Evolutionary conservation across 2,888 invertebrate genomes (phyloP), one percentile per base, ranked within the genome.

Genomic region (Agelastica alni): DNA sequence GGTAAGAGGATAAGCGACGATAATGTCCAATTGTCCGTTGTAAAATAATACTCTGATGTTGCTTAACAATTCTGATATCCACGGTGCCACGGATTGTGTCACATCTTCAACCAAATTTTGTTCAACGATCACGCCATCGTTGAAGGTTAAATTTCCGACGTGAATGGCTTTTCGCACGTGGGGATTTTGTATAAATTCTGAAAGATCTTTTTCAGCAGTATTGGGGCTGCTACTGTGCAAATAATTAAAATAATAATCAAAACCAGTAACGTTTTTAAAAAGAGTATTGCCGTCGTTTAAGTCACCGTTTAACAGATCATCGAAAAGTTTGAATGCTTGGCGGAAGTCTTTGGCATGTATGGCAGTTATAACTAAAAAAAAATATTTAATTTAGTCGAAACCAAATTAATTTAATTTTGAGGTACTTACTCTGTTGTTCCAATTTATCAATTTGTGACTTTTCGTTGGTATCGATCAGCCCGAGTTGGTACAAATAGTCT

Each of bases 1-100:
- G 0, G 93, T 93, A 39, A 90, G 70, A 0, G 92, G 90, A 75
- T 91, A 91, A 0, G 92, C 90, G 0, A 93, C 89, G 58, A 93
- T 90, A 9, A 95, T 86, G 72, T 96, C 95, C 58, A 95, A 72
- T 71, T 95, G 94, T 0, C 95, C 95, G 20, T 56, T 56, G 10
- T 44, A 56, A 9, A 56, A 39, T 9, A 56, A 26, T 7, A 92
- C 83, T 72, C 81, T 79, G 65, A 87, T 88, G 59, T 83, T 75
- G 20, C 85, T 78, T 0, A 89, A 69, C 0, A 91, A 76, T 60
- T 86, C 85, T 0, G 83, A 31, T 6, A 70, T 49, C 63, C 63
- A 65, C 12, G 66, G 61, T 3, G 68, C 63, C 1, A 68, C 64
- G 7, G 61, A 60, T 44, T 66, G 53, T 46, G 58, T 58, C 1